Conservation (phyloP, 2,888 invertebrate species). For the Ommatoiulus sabulosus region DNA sequence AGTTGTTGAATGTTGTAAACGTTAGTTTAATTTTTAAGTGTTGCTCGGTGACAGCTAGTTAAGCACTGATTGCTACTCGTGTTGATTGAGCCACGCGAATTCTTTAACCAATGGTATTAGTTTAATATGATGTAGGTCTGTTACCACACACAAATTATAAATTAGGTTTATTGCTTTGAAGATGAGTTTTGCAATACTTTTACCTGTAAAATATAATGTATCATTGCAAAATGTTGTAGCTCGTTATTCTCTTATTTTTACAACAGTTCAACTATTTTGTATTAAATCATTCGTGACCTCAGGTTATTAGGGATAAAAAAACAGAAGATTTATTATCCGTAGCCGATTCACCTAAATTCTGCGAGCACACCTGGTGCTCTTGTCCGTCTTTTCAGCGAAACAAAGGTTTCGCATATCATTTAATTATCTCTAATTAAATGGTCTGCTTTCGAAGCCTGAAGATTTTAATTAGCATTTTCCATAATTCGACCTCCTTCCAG, state of each 20-base stretch:
- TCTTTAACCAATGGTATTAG: no score
- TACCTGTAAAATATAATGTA: not conserved
- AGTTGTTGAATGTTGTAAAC: no score
- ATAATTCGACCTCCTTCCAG: not conserved
- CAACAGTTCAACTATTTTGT: not conserved
- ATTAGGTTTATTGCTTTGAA: not conserved
- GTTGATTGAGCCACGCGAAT: no score
- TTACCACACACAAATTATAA: not conserved
- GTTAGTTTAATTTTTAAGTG: no score
- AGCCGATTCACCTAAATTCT: not conserved
- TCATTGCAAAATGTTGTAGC: not conserved
- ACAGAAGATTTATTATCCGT: not conserved
- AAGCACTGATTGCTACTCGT: no score
- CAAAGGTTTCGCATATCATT: not conserved
- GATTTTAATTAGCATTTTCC: not conserved
- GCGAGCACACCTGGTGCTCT: not conserved
- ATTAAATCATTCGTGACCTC: not conserved
- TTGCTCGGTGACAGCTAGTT: no score
- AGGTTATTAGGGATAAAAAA: not conserved
- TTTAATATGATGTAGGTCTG: not conserved
- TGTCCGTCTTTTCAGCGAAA: not conserved
- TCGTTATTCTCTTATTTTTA: not conserved
- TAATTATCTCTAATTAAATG: slow-evolving; percentile 23
- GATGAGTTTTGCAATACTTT: no score
- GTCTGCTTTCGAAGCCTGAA: not conserved